These are phyloP conservation scores for Pterocles burchelli DNA, from an alignment of 2,113 vertebrate species.

Conservation along the genomic window DNA sequence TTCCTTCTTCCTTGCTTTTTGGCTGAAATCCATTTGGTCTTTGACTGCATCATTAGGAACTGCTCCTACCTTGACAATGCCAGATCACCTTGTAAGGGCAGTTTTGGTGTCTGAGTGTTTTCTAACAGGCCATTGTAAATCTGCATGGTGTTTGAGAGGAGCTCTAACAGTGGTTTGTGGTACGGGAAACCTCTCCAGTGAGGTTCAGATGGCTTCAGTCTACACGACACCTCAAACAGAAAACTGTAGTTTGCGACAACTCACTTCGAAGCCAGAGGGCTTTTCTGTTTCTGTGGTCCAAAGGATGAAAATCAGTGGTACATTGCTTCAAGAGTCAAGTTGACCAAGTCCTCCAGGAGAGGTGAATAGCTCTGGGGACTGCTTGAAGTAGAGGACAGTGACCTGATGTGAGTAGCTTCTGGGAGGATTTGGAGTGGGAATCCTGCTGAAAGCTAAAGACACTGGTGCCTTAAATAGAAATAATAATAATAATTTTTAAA, in stretches of 20 bases:
- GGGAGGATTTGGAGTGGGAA: not conserved
- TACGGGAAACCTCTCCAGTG: not conserved
- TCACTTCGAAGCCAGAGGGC: accelerated
- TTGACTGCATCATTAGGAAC: not conserved
- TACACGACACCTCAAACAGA: not conserved
- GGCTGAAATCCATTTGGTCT: not conserved
- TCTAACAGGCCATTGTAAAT: not conserved
- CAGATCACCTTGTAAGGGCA: not conserved
- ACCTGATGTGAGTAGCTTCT: not conserved
- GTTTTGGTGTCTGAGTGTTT: not conserved
- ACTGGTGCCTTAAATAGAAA: not conserved
- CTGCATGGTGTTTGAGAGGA: not conserved
- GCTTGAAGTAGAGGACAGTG: not conserved
- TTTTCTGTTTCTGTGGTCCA: not conserved
- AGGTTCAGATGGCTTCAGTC: not conserved
- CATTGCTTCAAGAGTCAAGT: not conserved
- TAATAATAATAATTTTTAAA: not conserved
- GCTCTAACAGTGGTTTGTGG: accelerated
- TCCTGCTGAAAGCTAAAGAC: not conserved
- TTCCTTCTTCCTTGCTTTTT: not conserved
- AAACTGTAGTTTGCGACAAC: not conserved
- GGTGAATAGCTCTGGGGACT: not conserved
- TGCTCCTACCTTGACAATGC: not conserved
- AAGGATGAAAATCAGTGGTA: not conserved
- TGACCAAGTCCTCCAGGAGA: not conserved